Evolutionary conservation across 2,797 vertebrate species (phyloP).

Genomic region (Semotilus atromaculatus): DNA sequence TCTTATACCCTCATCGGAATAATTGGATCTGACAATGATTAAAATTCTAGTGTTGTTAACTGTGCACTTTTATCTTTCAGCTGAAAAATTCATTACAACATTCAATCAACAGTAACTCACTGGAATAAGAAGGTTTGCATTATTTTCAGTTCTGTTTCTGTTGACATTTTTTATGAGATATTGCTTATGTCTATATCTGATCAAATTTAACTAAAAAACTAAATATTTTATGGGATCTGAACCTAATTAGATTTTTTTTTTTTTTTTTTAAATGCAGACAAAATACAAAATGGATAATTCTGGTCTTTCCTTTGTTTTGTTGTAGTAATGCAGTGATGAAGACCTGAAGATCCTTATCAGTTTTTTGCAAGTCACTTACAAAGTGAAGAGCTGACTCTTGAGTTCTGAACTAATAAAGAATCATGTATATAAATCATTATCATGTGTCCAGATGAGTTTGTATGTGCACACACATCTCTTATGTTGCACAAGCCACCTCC

Average conservation of each 20-base stretch:
- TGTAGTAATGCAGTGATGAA: background rate
- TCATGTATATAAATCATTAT: background rate
- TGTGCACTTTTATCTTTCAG: slow-evolving; percentile 54
- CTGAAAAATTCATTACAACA: slow-evolving; percentile 68
- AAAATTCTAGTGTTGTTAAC: background rate
- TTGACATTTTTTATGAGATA: background rate
- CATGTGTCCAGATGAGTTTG: background rate
- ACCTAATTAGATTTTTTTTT: background rate
- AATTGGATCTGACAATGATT: background rate
- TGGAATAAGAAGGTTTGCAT: slow-evolving; percentile 62
- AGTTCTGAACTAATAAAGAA: slow-evolving; percentile 47
- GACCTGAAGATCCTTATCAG: background rate
- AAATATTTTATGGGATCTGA: background rate
- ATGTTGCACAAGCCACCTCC: background rate
- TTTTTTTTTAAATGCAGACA: background rate
- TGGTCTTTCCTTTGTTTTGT: background rate
- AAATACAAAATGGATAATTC: background rate
- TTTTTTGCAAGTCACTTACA: background rate
- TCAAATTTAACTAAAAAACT: background rate
- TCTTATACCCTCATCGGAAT: background rate
- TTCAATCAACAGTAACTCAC: slow-evolving; percentile 64
- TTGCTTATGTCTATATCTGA: background rate
- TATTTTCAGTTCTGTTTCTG: background rate
- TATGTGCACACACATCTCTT: background rate
- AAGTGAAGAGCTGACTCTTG: slow-evolving; percentile 27